Evolutionary conservation across 2,113 vertebrate species (phyloP).

Genomic region (Phylloscopus trochilus): DNA sequence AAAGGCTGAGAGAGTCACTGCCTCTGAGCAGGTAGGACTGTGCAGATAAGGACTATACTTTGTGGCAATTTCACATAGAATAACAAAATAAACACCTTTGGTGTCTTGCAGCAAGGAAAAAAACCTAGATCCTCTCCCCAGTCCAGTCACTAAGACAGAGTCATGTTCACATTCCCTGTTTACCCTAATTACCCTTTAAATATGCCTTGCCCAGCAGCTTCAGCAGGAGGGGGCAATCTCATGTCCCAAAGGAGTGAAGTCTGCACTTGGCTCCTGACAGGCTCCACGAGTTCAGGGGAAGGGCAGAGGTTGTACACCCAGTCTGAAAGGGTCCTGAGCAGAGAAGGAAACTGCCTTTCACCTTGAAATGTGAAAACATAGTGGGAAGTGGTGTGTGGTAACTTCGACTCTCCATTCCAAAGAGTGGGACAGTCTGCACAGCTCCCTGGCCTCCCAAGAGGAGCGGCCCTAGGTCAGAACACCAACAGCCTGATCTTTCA

Average conservation of each 20-base stretch:
- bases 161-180: neutral
- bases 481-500: neutral
- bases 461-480: neutral
- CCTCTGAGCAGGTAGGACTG: neutral
- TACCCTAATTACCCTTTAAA: neutral
- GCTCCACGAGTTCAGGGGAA: no score
- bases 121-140: neutral
- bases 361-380: neutral
- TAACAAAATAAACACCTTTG: neutral
- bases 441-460: neutral
- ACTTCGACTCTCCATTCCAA: accelerated
- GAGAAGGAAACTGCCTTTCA: neutral
- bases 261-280: neutral
- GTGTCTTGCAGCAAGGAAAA: neutral
- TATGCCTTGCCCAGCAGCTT: neutral
- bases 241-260: neutral
- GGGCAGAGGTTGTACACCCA: neutral
- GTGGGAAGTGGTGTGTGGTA: neutral
- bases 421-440: neutral
- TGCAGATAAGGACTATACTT: neutral
- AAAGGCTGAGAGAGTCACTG: neutral
- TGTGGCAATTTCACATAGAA: neutral
- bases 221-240: neutral
- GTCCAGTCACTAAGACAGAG: neutral
- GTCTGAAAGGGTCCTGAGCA: neutral